These are phyloP conservation scores for Meleagris gallopavo DNA, from an alignment of 2,113 vertebrate species.

Conservation along the genomic window DNA sequence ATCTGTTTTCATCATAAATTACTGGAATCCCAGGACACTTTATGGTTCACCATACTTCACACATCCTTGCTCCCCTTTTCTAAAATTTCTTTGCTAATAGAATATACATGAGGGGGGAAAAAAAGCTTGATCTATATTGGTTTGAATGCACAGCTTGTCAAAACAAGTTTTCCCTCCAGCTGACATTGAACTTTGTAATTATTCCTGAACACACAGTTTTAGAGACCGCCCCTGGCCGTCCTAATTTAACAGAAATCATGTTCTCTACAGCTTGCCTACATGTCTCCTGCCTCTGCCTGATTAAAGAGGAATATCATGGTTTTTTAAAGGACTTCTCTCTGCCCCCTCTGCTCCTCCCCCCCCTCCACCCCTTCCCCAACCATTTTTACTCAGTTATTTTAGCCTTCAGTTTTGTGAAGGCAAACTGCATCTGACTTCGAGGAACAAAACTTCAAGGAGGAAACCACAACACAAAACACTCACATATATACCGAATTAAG, in stretches of 20 bases:
- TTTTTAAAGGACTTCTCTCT: background rate
- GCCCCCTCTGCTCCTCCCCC: too few species aligned
- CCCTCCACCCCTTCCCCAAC: background rate
- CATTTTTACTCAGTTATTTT: background rate
- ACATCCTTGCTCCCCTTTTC: background rate
- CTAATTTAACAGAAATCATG: background rate
- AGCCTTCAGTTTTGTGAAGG: background rate
- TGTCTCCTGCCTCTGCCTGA: background rate
- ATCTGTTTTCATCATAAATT: conserved; percentile 60
- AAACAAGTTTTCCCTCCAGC: conserved; percentile 32
- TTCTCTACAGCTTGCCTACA: background rate
- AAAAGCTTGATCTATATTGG: conserved; percentile 27
- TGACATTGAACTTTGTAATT: conserved; percentile 42
- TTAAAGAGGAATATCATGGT: background rate
- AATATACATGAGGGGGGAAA: conserved; percentile 28
- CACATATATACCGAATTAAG: background rate
- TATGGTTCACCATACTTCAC: conserved; percentile 52
- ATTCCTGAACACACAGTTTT: conserved; percentile 16
- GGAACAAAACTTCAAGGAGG: background rate
- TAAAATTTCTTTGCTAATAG: conserved; percentile 28
- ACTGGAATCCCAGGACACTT: background rate
- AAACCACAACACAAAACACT: background rate
- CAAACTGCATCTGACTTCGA: background rate
- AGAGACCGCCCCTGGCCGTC: background rate
- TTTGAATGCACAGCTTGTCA: conserved; percentile 49